phyloP scores from a whole-genome alignment of 2,113 vertebrate species.

The Passerina amoena region DNA sequence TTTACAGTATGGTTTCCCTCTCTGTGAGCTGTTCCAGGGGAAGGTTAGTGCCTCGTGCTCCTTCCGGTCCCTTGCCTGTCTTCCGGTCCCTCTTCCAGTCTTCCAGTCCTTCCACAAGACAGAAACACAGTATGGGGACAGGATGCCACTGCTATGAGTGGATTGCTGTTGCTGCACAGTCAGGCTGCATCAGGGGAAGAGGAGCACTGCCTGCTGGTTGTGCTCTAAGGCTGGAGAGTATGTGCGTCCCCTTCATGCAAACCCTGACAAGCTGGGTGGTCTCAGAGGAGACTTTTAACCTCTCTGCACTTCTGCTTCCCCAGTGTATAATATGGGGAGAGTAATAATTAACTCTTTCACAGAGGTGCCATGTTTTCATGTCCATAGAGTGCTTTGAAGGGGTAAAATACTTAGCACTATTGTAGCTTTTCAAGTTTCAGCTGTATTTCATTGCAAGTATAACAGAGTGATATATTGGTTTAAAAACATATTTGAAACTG shows the following conservation, averaged over 20 bases:
- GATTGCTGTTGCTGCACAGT: neutral
- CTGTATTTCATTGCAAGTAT: neutral
- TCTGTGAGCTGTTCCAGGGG: neutral
- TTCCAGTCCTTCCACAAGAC: neutral
- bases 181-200: neutral
- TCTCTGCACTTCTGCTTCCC: neutral
- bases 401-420: neutral
- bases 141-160: neutral
- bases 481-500: constrained; percentile 60
- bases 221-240: neutral
- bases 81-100: neutral
- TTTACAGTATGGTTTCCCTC: neutral
- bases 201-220: neutral
- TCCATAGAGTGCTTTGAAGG: neutral
- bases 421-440: constrained; percentile 34
- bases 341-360: constrained; percentile 26
- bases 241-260: neutral
- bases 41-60: neutral
- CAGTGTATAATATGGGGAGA: neutral
- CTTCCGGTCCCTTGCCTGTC: neutral
- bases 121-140: accelerated
- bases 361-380: neutral
- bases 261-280: constrained; percentile 32
- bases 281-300: constrained; percentile 5
- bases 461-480: neutral